Evolutionary conservation across 2,888 invertebrate species (phyloP), one percentile per base, ranked within the genome.

Genomic region (Plebejus melissa): DNA sequence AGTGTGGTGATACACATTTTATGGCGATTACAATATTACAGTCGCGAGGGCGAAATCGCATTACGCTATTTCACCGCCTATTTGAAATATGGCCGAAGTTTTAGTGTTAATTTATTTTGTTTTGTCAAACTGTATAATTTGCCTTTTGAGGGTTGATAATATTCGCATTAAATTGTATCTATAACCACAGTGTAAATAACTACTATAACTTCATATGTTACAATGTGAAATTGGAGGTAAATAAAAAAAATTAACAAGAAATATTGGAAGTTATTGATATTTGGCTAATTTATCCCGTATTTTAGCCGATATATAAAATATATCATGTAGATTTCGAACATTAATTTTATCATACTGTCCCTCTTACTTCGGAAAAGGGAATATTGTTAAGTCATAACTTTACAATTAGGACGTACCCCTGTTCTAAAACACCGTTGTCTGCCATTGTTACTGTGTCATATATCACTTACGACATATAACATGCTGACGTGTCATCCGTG

Each of bases 1-100:
- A 93, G 90, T 90, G 88, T 82, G 89, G 90, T 90, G 89, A 90
- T 91, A 91, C 90, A 90, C 90, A 93, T 93, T 93, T 93, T 92
- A 93, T 93, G 93, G 91, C 90, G 91, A 93, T 93, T 91, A 91
- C 90, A 84, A 87, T 88, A 91, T 92, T 90, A 90, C 89, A 85
- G 83, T 82, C 80, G 80, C 86, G 82, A 86, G 91, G 89, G 81
- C 78, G 81, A 82, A 82, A 84, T 81, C 78, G 80, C 82, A 84
- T 82, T 84, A 82, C 77, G 77, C 77, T 78, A 77, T 79, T 78
- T 79, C 77, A 77, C 76, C 76, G 78, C 74, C 77, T 76, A 75
- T 75, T 76, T 72, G 72, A 72, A 74, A 60, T 74, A 74, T 60
- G 36, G 22, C 58, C 32, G 41, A 32, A 38, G 60, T 74, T 60